phyloP scores from a whole-genome alignment of 1,140 invertebrate species.

The Drosophila mojavensis region DNA sequence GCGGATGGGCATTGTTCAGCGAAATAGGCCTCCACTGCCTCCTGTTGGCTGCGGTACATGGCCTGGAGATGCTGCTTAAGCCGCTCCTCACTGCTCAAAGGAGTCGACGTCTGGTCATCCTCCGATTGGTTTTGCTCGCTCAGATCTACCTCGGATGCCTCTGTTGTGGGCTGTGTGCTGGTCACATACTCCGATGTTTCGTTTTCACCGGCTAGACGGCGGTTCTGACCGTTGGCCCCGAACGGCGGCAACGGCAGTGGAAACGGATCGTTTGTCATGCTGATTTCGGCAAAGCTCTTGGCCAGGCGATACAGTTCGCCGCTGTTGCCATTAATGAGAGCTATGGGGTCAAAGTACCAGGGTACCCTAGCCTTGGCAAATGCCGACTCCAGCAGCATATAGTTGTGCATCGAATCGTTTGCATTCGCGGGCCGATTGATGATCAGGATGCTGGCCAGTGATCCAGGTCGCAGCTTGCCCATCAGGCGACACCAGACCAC shows the following conservation, averaged over 20 bases:
- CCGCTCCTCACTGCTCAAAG: not conserved
- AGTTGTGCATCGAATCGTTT: slow-evolving; percentile 28
- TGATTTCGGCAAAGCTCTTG: slow-evolving; percentile 1
- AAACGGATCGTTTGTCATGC: not conserved
- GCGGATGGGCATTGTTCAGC: not conserved
- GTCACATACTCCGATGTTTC: not conserved
- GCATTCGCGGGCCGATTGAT: slow-evolving; percentile 31
- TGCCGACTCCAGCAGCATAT: slow-evolving; percentile 22
- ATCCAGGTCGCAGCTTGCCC: slow-evolving; percentile 26
- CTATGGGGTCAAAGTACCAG: slow-evolving; percentile 1
- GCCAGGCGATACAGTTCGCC: slow-evolving; percentile 12
- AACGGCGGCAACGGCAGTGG: not conserved
- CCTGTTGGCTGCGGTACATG: slow-evolving; percentile 21
- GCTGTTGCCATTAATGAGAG: slow-evolving; percentile 2
- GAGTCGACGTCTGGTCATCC: no score
- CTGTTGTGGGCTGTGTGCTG: not conserved
- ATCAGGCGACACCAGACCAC: slow-evolving; percentile 34
- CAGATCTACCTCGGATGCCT: not conserved
- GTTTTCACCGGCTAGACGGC: slow-evolving; percentile 4
- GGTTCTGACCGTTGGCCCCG: not conserved
- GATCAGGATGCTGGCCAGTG: slow-evolving; percentile 21
- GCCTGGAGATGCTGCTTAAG: slow-evolving; percentile 7
- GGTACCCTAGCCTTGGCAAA: slow-evolving; percentile 4
- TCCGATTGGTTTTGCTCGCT: not conserved
- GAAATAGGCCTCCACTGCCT: not conserved